Evolutionary conservation across 2,797 vertebrate species (phyloP).

Genomic region (Emys orbicularis): DNA sequence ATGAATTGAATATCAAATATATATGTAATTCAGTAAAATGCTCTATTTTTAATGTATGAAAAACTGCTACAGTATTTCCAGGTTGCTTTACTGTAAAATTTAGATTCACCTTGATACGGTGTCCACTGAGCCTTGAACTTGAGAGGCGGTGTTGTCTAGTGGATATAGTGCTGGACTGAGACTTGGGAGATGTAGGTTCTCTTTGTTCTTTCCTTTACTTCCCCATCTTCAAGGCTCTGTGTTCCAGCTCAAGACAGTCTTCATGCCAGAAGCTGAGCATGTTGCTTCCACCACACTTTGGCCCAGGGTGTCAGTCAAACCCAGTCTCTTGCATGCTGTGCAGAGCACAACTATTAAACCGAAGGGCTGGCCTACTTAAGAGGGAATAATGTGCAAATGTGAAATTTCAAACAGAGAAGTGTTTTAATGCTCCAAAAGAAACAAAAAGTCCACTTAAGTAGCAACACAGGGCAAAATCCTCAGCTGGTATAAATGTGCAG

Average conservation of each 20-base stretch:
- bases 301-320: neutral
- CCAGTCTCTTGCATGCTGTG: neutral
- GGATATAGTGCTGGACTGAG: neutral
- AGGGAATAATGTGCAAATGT: neutral
- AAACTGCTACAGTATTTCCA: neutral
- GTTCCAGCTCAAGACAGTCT: neutral
- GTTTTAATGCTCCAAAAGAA: neutral
- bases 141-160: neutral
- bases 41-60: neutral
- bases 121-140: neutral
- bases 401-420: neutral
- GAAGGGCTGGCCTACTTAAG: neutral
- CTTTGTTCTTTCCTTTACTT: neutral
- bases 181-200: neutral
- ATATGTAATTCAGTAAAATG: neutral
- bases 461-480: neutral
- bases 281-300: rapidly evolving
- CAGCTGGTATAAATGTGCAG: neutral
- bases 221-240: neutral
- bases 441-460: neutral
- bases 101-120: neutral
- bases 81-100: neutral
- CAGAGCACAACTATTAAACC: neutral
- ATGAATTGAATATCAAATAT: neutral
- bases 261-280: neutral